Evolutionary conservation across 1,140 invertebrate genomes (phyloP).

Genomic region (Globodera ellingtonae): DNA sequence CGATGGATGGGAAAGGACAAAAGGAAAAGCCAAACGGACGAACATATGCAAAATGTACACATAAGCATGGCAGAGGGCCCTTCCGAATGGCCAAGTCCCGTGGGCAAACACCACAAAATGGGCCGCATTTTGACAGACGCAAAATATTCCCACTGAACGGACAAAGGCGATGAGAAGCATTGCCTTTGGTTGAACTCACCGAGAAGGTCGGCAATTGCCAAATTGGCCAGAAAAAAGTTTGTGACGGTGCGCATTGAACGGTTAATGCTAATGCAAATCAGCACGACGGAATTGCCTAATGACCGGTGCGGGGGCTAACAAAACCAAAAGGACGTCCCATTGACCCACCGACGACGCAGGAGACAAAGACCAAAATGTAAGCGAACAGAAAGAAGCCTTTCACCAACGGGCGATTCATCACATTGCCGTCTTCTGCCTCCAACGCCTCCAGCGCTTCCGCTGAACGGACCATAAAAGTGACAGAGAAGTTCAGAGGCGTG

Average conservation of each 20-base stretch:
- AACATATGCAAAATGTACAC: conserved; percentile 57
- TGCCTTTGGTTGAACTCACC: background rate
- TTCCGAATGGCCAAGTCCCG: conserved; percentile 60
- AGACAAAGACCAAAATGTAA: conserved; percentile 40
- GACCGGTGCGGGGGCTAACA: background rate
- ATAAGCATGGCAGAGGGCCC: conserved; percentile 55
- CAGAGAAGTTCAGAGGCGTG: background rate
- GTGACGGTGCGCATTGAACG: conserved; percentile 72
- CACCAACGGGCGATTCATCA: conserved; percentile 33
- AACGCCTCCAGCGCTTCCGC: background rate
- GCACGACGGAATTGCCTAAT: conserved; percentile 30
- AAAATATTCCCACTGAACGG: conserved; percentile 76
- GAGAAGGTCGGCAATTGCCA: conserved; percentile 66
- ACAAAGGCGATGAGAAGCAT: no score
- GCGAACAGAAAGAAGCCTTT: conserved; percentile 17
- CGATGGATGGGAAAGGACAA: background rate
- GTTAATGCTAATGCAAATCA: conserved; percentile 35
- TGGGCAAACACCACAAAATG: conserved; percentile 60
- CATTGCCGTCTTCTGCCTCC: conserved; percentile 1
- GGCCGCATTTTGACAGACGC: conserved; percentile 78
- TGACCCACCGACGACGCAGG: conserved; percentile 32
- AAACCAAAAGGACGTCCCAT: background rate
- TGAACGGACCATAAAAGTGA: background rate
- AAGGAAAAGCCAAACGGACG: background rate
- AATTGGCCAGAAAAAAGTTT: conserved; percentile 81